A percentile compares a stretch with the other conserved stretches of the same genome.
These are phyloP conservation scores for Tiliacea citrago DNA, from an alignment of 2,888 invertebrate species.

Conservation along the genomic window DNA sequence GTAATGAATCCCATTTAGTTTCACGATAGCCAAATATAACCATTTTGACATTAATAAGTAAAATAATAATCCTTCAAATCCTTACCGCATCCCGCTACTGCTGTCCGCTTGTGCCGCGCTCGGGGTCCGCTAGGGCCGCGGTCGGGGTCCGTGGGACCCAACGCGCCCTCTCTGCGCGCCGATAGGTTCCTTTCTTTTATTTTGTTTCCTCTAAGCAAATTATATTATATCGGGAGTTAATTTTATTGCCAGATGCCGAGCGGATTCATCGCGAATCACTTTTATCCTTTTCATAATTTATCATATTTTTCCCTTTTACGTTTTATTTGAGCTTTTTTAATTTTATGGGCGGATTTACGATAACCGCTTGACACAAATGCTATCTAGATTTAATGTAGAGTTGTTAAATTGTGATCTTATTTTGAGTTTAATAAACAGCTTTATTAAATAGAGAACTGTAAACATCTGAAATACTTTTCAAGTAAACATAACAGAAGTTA, in stretches of 20 bases:
- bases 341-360: conserved; percentile 33
- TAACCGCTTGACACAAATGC: conserved; percentile 29
- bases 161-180: conserved; percentile 61
- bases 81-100: neutral
- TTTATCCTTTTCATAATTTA: conserved; percentile 54
- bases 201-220: conserved; percentile 78
- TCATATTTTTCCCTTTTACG: conserved; percentile 49
- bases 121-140: conserved; percentile 37
- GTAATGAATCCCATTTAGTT: neutral
- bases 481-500: conserved; percentile 8
- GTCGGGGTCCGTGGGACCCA: conserved; percentile 41
- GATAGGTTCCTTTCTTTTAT: conserved; percentile 75
- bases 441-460: neutral
- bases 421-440: conserved; percentile 27
- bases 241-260: conserved; percentile 74
- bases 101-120: neutral
- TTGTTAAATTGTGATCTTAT: conserved; percentile 19
- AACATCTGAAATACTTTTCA: neutral
- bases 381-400: conserved; percentile 4
- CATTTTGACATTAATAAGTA: neutral
- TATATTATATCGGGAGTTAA: conserved; percentile 80
- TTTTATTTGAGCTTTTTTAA: conserved; percentile 50
- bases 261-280: conserved; percentile 61
- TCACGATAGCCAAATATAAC: neutral
- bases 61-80: neutral